phyloP scores from a whole-genome alignment of 1,140 invertebrate genomes.

The Colletes gigas region DNA sequence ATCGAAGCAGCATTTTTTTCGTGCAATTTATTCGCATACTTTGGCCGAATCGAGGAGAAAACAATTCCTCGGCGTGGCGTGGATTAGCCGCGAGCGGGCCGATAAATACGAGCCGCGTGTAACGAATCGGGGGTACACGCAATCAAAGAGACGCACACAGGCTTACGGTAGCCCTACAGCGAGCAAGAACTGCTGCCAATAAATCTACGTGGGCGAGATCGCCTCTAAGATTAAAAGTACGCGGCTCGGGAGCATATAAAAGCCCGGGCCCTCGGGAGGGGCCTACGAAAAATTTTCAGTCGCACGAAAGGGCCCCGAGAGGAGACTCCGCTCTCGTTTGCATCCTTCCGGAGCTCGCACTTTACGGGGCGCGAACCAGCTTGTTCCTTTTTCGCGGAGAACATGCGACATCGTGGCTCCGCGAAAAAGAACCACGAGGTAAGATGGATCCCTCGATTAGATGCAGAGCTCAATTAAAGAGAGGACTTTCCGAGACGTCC shows the following conservation, averaged over 20 bases:
- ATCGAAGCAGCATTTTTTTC: background rate
- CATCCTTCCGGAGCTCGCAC: conserved; percentile 50
- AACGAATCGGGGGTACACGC: conserved; percentile 38
- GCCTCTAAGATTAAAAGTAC: conserved; percentile 58
- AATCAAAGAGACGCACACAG: conserved; percentile 36
- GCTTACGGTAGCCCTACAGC: conserved; percentile 45
- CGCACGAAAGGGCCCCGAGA: conserved; percentile 21
- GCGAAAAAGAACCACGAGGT: conserved; percentile 20
- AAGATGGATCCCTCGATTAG: conserved; percentile 35
- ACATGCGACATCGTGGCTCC: conserved; percentile 33
- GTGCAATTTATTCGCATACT: conserved; percentile 12
- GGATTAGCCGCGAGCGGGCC: conserved; percentile 30
- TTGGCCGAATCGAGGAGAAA: background rate
- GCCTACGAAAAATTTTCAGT: conserved; percentile 51
- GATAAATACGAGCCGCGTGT: conserved; percentile 41
- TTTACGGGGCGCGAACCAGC: conserved; percentile 48
- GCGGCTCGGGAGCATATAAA: conserved; percentile 35
- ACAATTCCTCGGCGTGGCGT: conserved; percentile 23
- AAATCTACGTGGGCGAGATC: conserved; percentile 62
- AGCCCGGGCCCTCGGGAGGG: conserved; percentile 9
- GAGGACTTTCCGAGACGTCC: background rate
- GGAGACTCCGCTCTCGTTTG: conserved; percentile 52
- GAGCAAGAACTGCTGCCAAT: conserved; percentile 41
- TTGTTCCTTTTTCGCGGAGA: conserved; percentile 17
- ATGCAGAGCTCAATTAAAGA: conserved; percentile 24